Evolutionary conservation across 2,888 invertebrate species (phyloP).

Genomic region (Trisateles emortualis): DNA sequence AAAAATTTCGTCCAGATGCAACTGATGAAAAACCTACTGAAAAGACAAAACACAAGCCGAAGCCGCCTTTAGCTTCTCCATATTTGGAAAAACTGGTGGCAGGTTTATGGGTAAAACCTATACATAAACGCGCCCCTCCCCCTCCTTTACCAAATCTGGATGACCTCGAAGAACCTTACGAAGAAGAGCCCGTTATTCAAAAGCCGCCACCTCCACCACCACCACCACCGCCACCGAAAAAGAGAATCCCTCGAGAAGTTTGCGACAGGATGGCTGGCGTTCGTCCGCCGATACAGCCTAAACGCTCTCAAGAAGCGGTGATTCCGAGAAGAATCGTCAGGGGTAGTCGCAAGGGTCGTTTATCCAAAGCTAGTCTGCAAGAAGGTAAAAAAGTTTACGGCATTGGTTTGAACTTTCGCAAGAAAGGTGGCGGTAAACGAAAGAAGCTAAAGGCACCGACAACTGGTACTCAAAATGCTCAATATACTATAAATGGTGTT

Average conservation of each 20-base stretch:
- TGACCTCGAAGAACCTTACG: constrained; percentile 69
- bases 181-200: constrained; percentile 60
- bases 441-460: constrained; percentile 62
- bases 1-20: constrained; percentile 63
- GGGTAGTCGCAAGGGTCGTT: constrained; percentile 38
- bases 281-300: not conserved
- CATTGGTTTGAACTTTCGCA: constrained; percentile 39
- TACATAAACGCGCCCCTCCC: constrained; percentile 52
- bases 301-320: not conserved
- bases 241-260: constrained; percentile 59
- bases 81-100: constrained; percentile 72
- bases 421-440: constrained; percentile 29
- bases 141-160: constrained; percentile 72
- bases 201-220: constrained; percentile 67
- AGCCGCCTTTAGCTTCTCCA: constrained; percentile 61
- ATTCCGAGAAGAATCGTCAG: not conserved
- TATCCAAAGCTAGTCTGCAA: constrained; percentile 51
- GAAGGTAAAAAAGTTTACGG: constrained; percentile 70
- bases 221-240: constrained; percentile 74
- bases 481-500: constrained; percentile 72
- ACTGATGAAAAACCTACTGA: constrained; percentile 28
- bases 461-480: constrained; percentile 65
- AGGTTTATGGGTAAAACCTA: constrained; percentile 57
- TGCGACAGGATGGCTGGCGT: constrained; percentile 66
- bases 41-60: constrained; percentile 56